Evolutionary conservation across 2,888 invertebrate species (phyloP).

Genomic region (Andrena dorsata): DNA sequence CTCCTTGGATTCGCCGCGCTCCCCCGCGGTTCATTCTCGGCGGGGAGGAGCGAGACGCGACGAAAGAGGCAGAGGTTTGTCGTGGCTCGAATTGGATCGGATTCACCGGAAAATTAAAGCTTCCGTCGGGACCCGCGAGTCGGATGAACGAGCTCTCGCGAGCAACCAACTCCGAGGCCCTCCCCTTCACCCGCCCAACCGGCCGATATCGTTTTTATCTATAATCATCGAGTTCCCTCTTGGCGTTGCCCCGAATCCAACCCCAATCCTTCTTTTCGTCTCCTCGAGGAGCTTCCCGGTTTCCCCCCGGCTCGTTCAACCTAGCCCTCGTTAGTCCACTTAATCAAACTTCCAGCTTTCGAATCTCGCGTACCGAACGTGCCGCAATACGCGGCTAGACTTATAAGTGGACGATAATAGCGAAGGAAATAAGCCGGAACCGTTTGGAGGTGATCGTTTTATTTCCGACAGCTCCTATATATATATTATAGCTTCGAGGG

Average conservation of each 20-base stretch:
- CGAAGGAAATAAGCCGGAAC: not conserved
- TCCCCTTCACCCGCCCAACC: not conserved
- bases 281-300: not conserved
- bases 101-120: slow-evolving; percentile 67
- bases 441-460: not conserved
- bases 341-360: slow-evolving; percentile 23
- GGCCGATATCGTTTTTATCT: slow-evolving; percentile 26
- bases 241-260: not conserved
- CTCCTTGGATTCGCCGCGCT: not conserved
- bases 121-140: slow-evolving; percentile 38
- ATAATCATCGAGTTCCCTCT: slow-evolving; percentile 26
- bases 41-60: not conserved
- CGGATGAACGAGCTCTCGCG: slow-evolving; percentile 28
- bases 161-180: slow-evolving; percentile 8
- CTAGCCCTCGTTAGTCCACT: slow-evolving; percentile 7
- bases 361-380: slow-evolving; percentile 10
- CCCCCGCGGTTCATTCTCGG: not conserved
- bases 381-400: slow-evolving; percentile 13
- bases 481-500: too few relatives aligned
- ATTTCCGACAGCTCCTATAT: not conserved
- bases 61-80: slow-evolving; percentile 20
- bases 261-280: slow-evolving; percentile 17
- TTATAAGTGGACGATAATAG: slow-evolving; percentile 16
- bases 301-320: not conserved
- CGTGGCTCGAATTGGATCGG: slow-evolving; percentile 49